Evolutionary conservation across 1,140 invertebrate genomes (phyloP).

Genomic region (Drosophila truncata): DNA sequence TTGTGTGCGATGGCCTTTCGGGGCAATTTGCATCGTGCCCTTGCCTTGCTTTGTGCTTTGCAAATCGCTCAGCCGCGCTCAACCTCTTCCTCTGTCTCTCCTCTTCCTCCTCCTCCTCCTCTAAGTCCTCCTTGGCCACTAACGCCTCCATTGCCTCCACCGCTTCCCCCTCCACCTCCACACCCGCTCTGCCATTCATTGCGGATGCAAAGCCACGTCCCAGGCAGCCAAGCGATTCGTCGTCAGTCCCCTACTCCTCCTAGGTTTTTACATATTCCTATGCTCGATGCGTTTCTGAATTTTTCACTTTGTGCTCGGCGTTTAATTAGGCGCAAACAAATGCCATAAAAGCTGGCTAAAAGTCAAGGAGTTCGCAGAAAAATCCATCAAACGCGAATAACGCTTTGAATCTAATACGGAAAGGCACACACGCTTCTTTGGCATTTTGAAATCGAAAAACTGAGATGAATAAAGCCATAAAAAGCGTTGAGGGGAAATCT

Average conservation of each 20-base stretch:
- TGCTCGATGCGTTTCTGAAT: conserved; percentile 56
- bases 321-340: conserved; percentile 74
- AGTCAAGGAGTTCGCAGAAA: conserved; percentile 25
- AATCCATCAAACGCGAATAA: conserved; percentile 14
- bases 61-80: conserved; percentile 9
- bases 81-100: neutral
- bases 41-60: conserved; percentile 33
- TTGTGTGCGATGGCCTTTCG: conserved; percentile 47
- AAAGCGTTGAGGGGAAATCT: neutral
- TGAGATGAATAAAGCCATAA: neutral
- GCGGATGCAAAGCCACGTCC: conserved; percentile 65
- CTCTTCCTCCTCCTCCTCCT: neutral
- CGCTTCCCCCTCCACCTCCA: neutral
- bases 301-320: conserved; percentile 34
- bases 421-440: neutral
- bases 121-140: conserved; percentile 6
- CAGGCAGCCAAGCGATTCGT: conserved; percentile 10
- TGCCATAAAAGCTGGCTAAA: conserved; percentile 44
- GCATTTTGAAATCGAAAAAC: neutral
- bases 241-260: too few species aligned
- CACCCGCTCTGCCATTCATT: conserved; percentile 20
- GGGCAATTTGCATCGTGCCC: conserved; percentile 45
- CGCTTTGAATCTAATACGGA: neutral
- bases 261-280: conserved; percentile 40
- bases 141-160: conserved; percentile 3